Evolutionary conservation across 2,113 vertebrate species (phyloP).

Genomic region (Ictalurus furcatus): DNA sequence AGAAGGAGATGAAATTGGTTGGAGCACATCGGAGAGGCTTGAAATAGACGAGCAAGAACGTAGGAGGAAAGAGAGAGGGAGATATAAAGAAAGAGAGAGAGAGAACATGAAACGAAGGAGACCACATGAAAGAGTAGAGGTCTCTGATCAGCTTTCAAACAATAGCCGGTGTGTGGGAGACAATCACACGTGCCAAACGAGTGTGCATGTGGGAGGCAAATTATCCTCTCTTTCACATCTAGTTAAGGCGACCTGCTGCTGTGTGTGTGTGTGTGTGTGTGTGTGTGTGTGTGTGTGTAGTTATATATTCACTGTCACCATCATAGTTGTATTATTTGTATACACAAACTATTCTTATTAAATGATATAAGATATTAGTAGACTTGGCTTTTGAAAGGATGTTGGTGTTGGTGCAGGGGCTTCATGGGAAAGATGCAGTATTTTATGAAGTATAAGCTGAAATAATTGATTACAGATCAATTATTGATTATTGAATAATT

Average conservation of each 20-base stretch:
- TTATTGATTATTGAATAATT: too few species aligned
- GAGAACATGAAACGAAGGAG: neutral
- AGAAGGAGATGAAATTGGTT: conserved; percentile 11
- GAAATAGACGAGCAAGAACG: conserved; percentile 21
- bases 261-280: neutral
- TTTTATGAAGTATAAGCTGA: neutral
- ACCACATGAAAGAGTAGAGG: neutral
- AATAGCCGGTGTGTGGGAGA: conserved; percentile 22
- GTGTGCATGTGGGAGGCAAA: conserved; percentile 21
- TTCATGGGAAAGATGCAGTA: neutral
- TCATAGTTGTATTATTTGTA: neutral
- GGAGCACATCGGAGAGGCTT: conserved; percentile 28
- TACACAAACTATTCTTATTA: neutral
- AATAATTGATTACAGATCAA: neutral
- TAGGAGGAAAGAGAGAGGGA: neutral
- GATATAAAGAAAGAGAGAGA: neutral
- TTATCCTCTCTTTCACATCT: conserved; percentile 24
- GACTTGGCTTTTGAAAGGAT: too few species aligned
- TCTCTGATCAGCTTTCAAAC: conserved; percentile 30
- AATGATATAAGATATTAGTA: neutral
- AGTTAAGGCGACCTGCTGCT: conserved; percentile 1
- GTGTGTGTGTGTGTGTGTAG: neutral
- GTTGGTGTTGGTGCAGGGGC: neutral
- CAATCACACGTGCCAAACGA: neutral
- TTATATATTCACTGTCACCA: neutral